Evolutionary conservation across 92 coral and sea anemone genomes (phyloP).

Genomic region (Diadumene lineata): DNA sequence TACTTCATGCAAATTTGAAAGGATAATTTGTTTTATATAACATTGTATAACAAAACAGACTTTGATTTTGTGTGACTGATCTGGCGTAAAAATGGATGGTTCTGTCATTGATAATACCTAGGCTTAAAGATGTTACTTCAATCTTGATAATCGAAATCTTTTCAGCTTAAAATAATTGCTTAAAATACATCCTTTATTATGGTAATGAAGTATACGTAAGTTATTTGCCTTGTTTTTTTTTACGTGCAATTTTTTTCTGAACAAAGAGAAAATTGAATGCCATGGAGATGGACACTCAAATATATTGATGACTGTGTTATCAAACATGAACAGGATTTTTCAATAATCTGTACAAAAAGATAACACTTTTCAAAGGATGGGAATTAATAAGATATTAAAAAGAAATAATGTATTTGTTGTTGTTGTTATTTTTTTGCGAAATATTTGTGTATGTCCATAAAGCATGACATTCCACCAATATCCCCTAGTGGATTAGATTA

Average conservation of each 20-base stretch:
- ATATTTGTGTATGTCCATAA: too few species aligned
- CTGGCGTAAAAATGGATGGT: background rate
- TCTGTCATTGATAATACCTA: background rate
- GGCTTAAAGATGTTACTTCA: constrained; percentile 14
- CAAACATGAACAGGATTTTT: background rate
- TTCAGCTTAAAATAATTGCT: background rate
- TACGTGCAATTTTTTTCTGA: background rate
- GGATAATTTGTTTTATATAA: background rate
- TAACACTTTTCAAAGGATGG: too few species aligned
- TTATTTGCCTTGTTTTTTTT: background rate
- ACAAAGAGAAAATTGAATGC: background rate
- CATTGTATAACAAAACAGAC: constrained; percentile 20
- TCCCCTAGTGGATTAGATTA: too few species aligned
- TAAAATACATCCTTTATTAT: background rate
- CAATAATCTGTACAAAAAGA: background rate
- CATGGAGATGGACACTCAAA: background rate
- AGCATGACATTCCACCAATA: too few species aligned
- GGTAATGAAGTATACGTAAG: background rate
- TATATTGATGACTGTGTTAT: background rate
- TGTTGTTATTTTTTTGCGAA: background rate
- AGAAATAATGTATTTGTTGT: background rate
- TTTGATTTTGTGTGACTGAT: background rate
- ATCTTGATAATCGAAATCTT: background rate
- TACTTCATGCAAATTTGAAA: constrained; percentile 7
- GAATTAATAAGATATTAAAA: background rate